Evolutionary conservation across 2,797 vertebrate genomes (phyloP).

Genomic region (Pipistrellus pygmaeus): DNA sequence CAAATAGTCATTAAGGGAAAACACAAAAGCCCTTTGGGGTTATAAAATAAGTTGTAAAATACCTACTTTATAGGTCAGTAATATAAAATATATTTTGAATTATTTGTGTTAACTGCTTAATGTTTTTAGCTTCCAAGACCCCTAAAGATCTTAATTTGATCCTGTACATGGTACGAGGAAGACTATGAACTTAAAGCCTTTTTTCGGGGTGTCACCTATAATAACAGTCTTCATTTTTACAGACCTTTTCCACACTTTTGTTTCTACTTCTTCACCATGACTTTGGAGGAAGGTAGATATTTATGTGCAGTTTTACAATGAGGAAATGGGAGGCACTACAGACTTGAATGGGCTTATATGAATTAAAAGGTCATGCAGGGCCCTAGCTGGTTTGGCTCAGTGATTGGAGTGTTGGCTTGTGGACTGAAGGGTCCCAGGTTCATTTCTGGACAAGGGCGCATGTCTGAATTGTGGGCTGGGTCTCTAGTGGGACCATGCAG

Average conservation of each 20-base stretch:
- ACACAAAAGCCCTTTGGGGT: background rate
- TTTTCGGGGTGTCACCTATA: background rate
- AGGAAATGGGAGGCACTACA: background rate
- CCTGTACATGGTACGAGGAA: background rate
- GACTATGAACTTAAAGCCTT: background rate
- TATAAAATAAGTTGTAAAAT: background rate
- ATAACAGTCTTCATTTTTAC: background rate
- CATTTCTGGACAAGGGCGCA: too few species aligned
- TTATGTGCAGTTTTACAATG: background rate
- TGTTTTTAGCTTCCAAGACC: background rate
- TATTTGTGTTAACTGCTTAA: background rate
- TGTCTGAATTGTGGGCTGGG: too few species aligned
- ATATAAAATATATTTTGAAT: conserved; percentile 9
- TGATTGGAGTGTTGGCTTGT: too few species aligned
- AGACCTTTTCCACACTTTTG: background rate
- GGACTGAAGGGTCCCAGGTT: too few species aligned
- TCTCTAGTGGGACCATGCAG: too few species aligned
- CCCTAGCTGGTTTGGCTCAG: too few species aligned
- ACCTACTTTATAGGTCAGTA: background rate
- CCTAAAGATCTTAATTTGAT: background rate
- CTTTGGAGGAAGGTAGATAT: background rate
- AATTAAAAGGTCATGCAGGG: background rate
- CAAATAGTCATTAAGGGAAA: background rate
- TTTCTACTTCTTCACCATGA: background rate
- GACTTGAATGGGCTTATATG: background rate